Evolutionary conservation across 2,113 vertebrate species (phyloP).

Genomic region (Dicrurus megarhynchus): DNA sequence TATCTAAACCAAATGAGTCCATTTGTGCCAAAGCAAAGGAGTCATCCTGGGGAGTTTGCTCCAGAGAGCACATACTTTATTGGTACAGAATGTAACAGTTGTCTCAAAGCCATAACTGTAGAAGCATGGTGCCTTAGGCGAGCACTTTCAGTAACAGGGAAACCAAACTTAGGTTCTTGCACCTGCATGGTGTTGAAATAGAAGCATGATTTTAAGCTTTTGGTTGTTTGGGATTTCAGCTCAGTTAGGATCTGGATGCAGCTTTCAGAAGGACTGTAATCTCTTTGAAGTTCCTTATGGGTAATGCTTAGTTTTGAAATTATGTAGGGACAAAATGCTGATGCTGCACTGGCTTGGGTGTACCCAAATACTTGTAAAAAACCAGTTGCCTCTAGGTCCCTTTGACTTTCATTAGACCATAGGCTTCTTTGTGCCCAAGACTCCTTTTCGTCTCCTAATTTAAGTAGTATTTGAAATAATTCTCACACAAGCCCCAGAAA

Average conservation of each 20-base stretch:
- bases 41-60: slow-evolving; percentile 62
- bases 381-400: background rate
- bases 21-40: slow-evolving; percentile 57
- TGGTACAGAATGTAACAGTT: slow-evolving; percentile 35
- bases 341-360: background rate
- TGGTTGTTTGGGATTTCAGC: background rate
- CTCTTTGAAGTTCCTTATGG: background rate
- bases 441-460: background rate
- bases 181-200: background rate
- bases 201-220: background rate
- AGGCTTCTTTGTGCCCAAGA: background rate
- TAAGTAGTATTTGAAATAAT: background rate
- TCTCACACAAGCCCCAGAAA: background rate
- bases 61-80: slow-evolving; percentile 38
- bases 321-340: background rate
- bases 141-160: slow-evolving; percentile 4
- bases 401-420: background rate
- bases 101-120: slow-evolving; percentile 7
- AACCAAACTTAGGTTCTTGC: background rate
- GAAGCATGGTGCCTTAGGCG: background rate
- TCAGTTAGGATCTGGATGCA: background rate
- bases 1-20: slow-evolving; percentile 54
- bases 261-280: background rate
- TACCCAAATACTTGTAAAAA: background rate
- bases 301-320: background rate